Base-by-base conservation (phyloP, 2,113 vertebrate genomes). In the Coptodon rendalli region DNA sequence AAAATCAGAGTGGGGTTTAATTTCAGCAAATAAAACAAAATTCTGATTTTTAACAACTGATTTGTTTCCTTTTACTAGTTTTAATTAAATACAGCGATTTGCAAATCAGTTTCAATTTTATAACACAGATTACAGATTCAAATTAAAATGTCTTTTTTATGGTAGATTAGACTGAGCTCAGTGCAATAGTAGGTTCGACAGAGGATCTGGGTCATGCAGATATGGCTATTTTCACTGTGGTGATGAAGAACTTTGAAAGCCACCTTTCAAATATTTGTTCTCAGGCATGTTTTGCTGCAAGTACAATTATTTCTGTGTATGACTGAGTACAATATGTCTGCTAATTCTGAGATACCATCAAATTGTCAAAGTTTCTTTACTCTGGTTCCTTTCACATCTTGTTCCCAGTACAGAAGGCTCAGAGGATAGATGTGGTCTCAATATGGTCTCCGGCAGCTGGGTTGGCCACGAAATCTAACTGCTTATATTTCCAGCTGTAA, bases 401-500 rank as follows among this genome's bases (percentile, higher is more conserved):
- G 73, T 88, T 88, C 88, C 56, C 73, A 84, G 87, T 19, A 84
- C 89, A 81, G 66, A 88, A 11, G 53, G 76, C 82, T 85, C 31
- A 13, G 66, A 82, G 88, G 79, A 48, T 27, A 22, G 59, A 79
- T 86, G 53, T 73, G 59, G 66, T 91, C 84, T 81, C 40, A 86
- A 63, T 89, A 84, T 88, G 91, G 88, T 89, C 89, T 89, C 36
- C n/a, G 3, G 34, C 61, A 13, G 61, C 11, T 68, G 61, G 34
- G 34, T 68, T 38, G 34, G 83, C 83, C 90, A 87, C 56, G 89
- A 88, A 91, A 79, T 45, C 87, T 48, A 89, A 84, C 50, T 90
- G 81, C 87, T 90, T 94, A 88, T 88, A 91, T 87, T 93, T 91
- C 88, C 87, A 83, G 82, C 90, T 92, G 93, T 87, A 93, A 93